Base-by-base conservation (phyloP, 2,888 invertebrate genomes). In the Lampropteryx suffumata region DNA sequence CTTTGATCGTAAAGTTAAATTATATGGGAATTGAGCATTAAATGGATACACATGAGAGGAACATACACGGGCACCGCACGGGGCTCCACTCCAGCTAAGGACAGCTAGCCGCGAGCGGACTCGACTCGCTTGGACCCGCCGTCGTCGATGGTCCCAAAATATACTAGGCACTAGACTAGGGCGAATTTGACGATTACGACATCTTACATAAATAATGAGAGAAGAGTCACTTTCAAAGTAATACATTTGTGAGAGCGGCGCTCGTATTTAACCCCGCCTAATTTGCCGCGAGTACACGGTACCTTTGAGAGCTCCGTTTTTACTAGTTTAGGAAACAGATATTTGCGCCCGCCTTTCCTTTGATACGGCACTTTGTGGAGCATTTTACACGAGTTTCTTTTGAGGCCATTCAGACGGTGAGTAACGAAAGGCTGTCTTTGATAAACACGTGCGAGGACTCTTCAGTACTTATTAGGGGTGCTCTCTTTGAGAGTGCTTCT, bases 361-460 rank as follows among this genome's bases (percentile, higher is more conserved):
- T 89, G 87, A 90, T 85, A 88, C 89, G 84, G 85, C 87, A 89
- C 90, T 90, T 90, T 89, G 89, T 87, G 85, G 83, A 89, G 85
- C 88, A 85, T 90, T 90, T 89, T 89, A 88, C 90, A 87, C 89
- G 89, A 89, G 89, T 87, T 89, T 89, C 89, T 89, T 90, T 90
- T 89, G 90, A 90, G 88, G 84, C 89, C 88, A 89, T 90, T 90
- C 90, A 90, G 83, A 89, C 90, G 88, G 86, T 87, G 86, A 89
- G 89, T 89, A 90, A 89, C 89, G 90, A 89, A 90, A 90, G 89
- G 89, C 89, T 89, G 90, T 89, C 90, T 90, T 89, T 90, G 89
- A 89, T 90, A 89, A 90, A 90, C 90, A 90, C 90, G 90, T 90
- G 88, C 89, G 89, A 88, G 90, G 86, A 89, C 89, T 90, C 90